phyloP scores from a whole-genome alignment of 2,113 vertebrate genomes.

The Equus przewalskii region DNA sequence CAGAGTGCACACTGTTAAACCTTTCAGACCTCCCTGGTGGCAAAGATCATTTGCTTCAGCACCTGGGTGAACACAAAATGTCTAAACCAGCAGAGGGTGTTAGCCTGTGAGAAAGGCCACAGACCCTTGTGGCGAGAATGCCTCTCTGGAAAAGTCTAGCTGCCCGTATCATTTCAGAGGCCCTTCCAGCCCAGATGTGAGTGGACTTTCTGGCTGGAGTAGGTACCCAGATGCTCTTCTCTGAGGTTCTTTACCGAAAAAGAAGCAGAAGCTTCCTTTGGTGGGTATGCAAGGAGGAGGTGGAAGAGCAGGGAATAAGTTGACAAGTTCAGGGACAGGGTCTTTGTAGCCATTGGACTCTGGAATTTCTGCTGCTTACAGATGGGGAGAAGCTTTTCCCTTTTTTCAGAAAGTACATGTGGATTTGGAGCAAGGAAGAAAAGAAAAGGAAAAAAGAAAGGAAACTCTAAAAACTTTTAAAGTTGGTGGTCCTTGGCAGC shows the following conservation, averaged over 20 bases:
- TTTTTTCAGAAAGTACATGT: neutral
- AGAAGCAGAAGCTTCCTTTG: neutral
- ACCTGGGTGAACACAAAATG: neutral
- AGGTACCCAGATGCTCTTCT: neutral
- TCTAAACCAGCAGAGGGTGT: neutral
- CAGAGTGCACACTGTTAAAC: neutral
- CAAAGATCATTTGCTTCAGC: neutral
- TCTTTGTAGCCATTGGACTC: neutral
- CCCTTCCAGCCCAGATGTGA: neutral
- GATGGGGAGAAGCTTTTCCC: neutral
- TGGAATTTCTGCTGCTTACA: neutral
- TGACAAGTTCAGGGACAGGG: neutral
- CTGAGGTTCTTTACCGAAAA: neutral
- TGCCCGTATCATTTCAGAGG: neutral
- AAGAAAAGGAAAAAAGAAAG: neutral
- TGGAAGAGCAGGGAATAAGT: neutral
- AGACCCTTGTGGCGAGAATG: neutral
- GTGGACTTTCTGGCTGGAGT: neutral
- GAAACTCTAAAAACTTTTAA: neutral
- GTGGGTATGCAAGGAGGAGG: neutral
- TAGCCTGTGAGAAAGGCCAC: neutral
- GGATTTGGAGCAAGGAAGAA: neutral
- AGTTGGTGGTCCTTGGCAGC: neutral
- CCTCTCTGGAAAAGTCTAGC: slow-evolving; percentile 8
- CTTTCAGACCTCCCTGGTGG: neutral